Conservation (phyloP, 1,140 invertebrate species). For the Aricia agestis region DNA sequence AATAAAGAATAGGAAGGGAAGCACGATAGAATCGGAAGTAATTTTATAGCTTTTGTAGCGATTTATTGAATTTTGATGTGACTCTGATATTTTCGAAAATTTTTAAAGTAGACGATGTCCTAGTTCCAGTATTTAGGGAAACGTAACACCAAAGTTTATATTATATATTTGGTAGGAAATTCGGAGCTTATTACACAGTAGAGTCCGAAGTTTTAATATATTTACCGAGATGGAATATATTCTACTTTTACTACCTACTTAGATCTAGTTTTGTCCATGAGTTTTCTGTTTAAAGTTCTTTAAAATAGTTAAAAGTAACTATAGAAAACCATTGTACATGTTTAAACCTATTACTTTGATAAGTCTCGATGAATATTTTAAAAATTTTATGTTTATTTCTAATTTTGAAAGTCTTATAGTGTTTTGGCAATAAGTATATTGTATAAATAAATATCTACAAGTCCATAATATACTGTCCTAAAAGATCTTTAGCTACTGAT, state of each 20-base stretch:
- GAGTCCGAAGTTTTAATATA: constrained; percentile 22
- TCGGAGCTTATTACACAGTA: constrained; percentile 61
- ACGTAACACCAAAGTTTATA: constrained; percentile 67
- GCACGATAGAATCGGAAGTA: background rate
- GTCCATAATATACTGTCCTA: too few relatives aligned
- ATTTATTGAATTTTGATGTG: constrained; percentile 59
- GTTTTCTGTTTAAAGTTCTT: background rate
- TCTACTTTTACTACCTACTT: background rate
- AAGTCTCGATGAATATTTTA: too few relatives aligned
- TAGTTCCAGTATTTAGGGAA: constrained; percentile 67
- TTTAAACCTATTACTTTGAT: too few relatives aligned
- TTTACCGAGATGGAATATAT: constrained; percentile 2
- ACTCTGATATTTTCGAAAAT: constrained; percentile 65
- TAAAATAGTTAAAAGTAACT: background rate
- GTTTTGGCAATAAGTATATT: too few relatives aligned
- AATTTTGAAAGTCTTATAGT: too few relatives aligned
- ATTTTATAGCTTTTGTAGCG: constrained; percentile 58
- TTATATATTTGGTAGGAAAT: constrained; percentile 47
- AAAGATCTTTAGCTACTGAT: too few relatives aligned
- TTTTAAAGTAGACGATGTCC: constrained; percentile 37
- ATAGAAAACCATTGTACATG: background rate
- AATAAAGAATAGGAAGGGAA: background rate
- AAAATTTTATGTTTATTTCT: too few relatives aligned
- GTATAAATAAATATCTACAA: too few relatives aligned
- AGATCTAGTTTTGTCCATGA: background rate